A percentile compares a stretch with the other conserved stretches of the same genome.
phyloP scores from a whole-genome alignment of 2,888 invertebrate species.

The Heteromurus nitidus region DNA sequence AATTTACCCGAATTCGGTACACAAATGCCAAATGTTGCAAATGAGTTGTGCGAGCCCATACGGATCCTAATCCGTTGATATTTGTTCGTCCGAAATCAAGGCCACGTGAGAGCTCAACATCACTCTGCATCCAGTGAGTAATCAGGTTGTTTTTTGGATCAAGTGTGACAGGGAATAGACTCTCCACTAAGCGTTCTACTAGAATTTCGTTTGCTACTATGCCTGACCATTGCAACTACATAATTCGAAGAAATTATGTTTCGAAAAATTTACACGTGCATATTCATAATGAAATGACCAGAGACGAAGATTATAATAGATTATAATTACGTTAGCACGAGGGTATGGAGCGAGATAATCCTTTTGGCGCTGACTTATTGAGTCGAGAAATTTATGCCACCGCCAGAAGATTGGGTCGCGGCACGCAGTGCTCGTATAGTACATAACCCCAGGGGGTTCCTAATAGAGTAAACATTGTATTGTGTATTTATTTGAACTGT shows the following conservation, averaged over 20 bases:
- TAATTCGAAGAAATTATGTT: too few species aligned
- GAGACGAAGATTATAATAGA: too few species aligned
- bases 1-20: slow-evolving; percentile 53
- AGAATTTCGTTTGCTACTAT: slow-evolving; percentile 23
- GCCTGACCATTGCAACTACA: slow-evolving; percentile 46
- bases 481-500: too few species aligned
- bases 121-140: slow-evolving; percentile 88
- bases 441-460: slow-evolving; percentile 81
- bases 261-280: too few species aligned
- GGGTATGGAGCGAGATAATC: slow-evolving; percentile 78
- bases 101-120: slow-evolving; percentile 86
- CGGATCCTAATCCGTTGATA: slow-evolving; percentile 62
- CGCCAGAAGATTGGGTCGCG: slow-evolving; percentile 90
- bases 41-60: slow-evolving; percentile 73
- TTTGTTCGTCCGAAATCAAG: slow-evolving; percentile 81
- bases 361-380: slow-evolving; percentile 86
- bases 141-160: slow-evolving; percentile 75
- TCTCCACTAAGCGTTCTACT: slow-evolving; percentile 27
- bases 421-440: slow-evolving; percentile 89
- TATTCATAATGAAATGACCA: too few species aligned
- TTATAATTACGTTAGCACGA: not conserved
- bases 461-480: too few species aligned
- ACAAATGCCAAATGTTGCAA: slow-evolving; percentile 74
- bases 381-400: slow-evolving; percentile 88
- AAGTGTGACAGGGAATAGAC: not conserved